phyloP scores from a whole-genome alignment of 2,113 vertebrate genomes.

The Mus pahari region DNA sequence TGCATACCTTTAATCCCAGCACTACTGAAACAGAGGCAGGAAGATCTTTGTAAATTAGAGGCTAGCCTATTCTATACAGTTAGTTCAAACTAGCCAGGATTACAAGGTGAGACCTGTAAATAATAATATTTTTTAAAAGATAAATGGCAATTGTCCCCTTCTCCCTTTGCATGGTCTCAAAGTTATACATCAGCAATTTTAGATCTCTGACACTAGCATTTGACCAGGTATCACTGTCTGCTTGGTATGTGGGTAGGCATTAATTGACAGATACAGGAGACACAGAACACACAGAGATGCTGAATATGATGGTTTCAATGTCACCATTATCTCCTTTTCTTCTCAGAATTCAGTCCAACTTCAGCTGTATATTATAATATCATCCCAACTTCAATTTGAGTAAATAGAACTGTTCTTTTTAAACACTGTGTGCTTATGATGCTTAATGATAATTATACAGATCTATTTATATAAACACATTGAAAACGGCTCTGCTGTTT shows the following conservation, averaged over 20 bases:
- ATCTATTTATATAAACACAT: conserved; percentile 79
- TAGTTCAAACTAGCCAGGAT: not conserved
- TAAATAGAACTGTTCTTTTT: conserved; percentile 74
- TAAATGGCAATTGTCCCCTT: not conserved
- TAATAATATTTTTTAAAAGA: not conserved
- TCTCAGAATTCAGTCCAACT: conserved; percentile 58
- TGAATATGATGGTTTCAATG: conserved; percentile 11
- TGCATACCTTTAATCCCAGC: not conserved
- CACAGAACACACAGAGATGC: not conserved
- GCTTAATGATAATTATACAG: conserved; percentile 77
- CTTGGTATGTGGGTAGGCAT: not conserved
- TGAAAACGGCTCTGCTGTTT: conserved; percentile 71
- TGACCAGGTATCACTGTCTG: not conserved
- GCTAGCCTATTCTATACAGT: not conserved
- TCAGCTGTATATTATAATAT: conserved; percentile 60
- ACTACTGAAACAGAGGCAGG: not conserved
- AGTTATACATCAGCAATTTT: not conserved
- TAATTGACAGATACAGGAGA: conserved; percentile 32
- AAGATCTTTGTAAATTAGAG: not conserved
- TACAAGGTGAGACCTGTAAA: not conserved
- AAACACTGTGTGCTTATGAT: conserved; percentile 70
- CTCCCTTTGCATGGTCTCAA: not conserved
- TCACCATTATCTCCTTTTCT: conserved; percentile 51
- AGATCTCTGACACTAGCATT: not conserved
- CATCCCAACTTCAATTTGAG: conserved; percentile 60